A percentile compares a stretch with the other conserved stretches of the same genome.
Conservation (phyloP, 2,113 vertebrate species). For the Macaca mulatta region DNA sequence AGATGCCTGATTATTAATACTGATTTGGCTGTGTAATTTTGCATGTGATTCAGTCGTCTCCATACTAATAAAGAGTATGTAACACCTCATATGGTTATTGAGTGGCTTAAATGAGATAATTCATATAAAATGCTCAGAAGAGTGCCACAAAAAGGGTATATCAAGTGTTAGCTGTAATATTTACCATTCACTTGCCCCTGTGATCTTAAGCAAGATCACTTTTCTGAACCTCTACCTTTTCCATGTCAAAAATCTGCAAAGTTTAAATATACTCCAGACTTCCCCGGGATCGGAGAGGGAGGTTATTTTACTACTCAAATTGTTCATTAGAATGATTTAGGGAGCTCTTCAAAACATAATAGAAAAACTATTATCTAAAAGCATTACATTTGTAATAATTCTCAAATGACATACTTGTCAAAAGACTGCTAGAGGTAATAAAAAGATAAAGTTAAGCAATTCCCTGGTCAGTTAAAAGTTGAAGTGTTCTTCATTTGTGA, state of each 20-base stretch:
- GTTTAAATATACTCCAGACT: not conserved
- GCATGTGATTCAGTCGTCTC: not conserved
- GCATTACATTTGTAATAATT: not conserved
- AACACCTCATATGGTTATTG: not conserved
- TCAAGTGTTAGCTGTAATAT: not conserved
- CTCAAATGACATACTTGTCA: not conserved
- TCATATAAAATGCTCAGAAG: not conserved
- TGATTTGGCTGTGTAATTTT: not conserved
- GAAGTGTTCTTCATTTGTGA: not conserved
- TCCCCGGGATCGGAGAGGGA: accelerated
- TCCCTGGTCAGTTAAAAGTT: not conserved
- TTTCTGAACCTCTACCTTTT: not conserved
- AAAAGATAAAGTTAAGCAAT: not conserved
- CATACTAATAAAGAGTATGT: not conserved
- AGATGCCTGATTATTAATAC: not conserved
- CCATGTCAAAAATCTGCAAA: not conserved
- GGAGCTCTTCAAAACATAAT: not conserved
- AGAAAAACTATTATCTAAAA: not conserved
- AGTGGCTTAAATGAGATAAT: not conserved
- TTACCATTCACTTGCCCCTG: too few species aligned
- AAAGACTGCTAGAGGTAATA: not conserved
- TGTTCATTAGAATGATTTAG: not conserved
- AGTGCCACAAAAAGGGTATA: not conserved
- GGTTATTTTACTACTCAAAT: not conserved
- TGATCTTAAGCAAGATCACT: not conserved